Conservation (phyloP, 2,113 vertebrate genomes). For the Corapipo altera region DNA sequence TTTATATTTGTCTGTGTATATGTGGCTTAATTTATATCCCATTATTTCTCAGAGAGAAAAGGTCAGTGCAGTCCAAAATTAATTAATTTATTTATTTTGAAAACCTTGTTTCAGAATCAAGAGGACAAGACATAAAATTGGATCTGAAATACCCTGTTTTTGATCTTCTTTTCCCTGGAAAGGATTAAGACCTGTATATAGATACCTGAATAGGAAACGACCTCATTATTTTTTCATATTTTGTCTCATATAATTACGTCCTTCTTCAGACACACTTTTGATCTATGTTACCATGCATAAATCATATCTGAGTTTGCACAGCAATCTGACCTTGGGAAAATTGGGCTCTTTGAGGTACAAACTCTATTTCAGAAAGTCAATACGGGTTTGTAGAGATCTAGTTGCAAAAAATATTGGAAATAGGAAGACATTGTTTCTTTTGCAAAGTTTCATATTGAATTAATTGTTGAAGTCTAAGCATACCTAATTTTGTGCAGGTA, state of each 20-base stretch:
- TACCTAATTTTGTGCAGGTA: not conserved
- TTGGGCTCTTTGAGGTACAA: not conserved
- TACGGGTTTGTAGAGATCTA: not conserved
- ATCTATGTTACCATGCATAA: slow-evolving; percentile 48
- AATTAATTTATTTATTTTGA: not conserved
- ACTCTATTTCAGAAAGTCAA: not conserved
- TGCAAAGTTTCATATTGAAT: not conserved
- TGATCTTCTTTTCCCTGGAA: not conserved
- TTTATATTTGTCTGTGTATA: not conserved
- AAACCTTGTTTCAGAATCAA: not conserved
- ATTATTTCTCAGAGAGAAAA: not conserved
- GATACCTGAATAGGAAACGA: not conserved
- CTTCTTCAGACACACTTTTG: slow-evolving; percentile 29
- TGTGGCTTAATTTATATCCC: not conserved
- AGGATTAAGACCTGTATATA: not conserved
- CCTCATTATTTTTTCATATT: slow-evolving; percentile 38
- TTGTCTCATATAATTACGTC: slow-evolving; percentile 36
- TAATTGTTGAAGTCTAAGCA: not conserved
- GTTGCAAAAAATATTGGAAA: not conserved
- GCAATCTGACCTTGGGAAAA: slow-evolving; percentile 49
- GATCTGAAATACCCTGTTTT: not conserved
- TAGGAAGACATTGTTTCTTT: not conserved
- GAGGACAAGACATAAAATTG: not conserved
- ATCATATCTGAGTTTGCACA: slow-evolving; percentile 23
- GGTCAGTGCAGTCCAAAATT: not conserved